phyloP scores from a whole-genome alignment of 1,140 invertebrate genomes.

The Cherax quadricarinatus region DNA sequence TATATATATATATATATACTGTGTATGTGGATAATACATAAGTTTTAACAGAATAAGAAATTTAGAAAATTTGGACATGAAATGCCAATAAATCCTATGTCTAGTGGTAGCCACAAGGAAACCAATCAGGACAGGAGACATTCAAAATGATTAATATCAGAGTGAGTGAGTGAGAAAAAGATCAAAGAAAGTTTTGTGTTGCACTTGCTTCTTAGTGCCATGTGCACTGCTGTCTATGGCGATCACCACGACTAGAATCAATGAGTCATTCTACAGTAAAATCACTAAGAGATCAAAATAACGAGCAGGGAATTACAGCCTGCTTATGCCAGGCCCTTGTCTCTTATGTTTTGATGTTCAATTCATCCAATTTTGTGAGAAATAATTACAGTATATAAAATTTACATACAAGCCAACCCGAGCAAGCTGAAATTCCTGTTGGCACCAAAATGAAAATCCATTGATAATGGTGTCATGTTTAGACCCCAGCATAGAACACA shows the following conservation, averaged over 20 bases:
- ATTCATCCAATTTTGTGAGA: background rate
- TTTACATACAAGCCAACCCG: constrained; percentile 14
- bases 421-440: constrained; percentile 49
- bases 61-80: background rate
- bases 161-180: too few relatives aligned
- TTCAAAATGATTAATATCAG: too few relatives aligned
- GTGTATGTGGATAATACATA: too few relatives aligned
- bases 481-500: constrained; percentile 19
- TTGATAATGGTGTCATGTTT: constrained; percentile 51
- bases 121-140: constrained; percentile 23
- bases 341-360: background rate
- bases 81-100: background rate
- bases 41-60: too few relatives aligned
- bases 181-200: background rate
- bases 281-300: constrained; percentile 52
- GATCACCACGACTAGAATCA: constrained; percentile 65
- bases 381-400: background rate
- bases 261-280: constrained; percentile 61
- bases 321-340: background rate
- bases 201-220: background rate
- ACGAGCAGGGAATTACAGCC: constrained; percentile 32
- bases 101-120: constrained; percentile 24
- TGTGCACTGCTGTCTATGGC: constrained; percentile 53
- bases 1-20: too few relatives aligned
- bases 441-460: constrained; percentile 47